Percentiles rank a stretch among this genome's conserved stretches.
Evolutionary conservation across 64 coral and sea anemone genomes (phyloP).

Genomic region (Dendronephthya gigantea): DNA sequence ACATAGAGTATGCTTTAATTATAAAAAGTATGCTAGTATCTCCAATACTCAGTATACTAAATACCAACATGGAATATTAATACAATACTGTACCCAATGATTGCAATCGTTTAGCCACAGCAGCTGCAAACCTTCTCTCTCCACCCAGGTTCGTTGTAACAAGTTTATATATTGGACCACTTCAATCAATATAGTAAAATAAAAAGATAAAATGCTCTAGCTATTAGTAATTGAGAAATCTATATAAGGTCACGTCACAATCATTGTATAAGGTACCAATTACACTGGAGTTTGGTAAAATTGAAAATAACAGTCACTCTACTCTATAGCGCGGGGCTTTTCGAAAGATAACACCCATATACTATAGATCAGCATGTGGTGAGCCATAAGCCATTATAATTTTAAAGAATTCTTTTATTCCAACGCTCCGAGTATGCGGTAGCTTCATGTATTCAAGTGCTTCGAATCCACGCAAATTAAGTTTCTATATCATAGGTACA

Average conservation of each 20-base stretch:
- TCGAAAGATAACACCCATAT: no score
- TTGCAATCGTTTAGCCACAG: slow-evolving; percentile 80
- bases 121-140: slow-evolving; percentile 93
- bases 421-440: no score
- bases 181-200: neutral
- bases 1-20: neutral
- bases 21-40: neutral
- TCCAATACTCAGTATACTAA: no score
- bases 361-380: no score
- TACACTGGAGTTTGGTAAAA: no score
- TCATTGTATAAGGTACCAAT: no score
- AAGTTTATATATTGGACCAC: slow-evolving; percentile 95
- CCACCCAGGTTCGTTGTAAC: slow-evolving; percentile 93
- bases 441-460: no score
- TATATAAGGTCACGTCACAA: no score
- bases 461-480: neutral
- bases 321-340: no score
- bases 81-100: slow-evolving; percentile 65
- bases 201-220: neutral
- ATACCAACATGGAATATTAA: neutral
- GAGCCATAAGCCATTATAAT: no score
- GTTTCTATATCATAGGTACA: neutral
- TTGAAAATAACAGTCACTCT: no score
- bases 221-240: neutral
- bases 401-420: no score